Base-by-base conservation (phyloP, 2,113 vertebrate genomes). In the Corythaeola cristata region DNA sequence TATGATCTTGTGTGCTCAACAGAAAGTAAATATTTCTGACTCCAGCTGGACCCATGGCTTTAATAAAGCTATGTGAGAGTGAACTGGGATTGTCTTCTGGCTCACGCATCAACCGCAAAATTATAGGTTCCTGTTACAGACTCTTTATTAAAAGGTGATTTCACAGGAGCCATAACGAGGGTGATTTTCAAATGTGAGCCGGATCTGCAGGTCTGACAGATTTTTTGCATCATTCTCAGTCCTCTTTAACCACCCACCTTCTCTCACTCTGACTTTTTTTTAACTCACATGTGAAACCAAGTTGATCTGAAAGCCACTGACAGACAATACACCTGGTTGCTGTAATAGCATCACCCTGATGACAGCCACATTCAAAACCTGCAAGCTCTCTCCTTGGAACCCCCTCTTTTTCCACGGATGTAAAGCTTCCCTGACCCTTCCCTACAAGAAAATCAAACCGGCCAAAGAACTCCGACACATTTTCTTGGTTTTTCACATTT, bases 171-270 rank as follows among this genome's bases (percentile, higher is more conserved):
- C 14, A 5, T 19, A 32, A 28, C 50, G 75, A 73, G 55, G 71
- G 73, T 53, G 93, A 88, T 88, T 94, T 80, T 64, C 92, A 91
- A 21, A 58, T 9, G 59, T 5, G 75, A 96, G 95, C 96, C 0
- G 64, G 96, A 95, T 94, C 90, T 93, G 88, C 95, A 82, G 82
- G 92, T 93, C 85, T 15, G 0, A 56, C 90, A 67, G 72, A 91
- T 23, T 72, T 73, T 74, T 73, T 85, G 53, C 82, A 77, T 93
- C 72, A 4, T 33, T 77, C 95, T 62, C 76, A 86, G 39, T 18
- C 53, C 73, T 90, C 63, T 60, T 11, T 84, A 33, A 28, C 85
- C 96, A 41, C 90, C 66, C 88, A 72, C 94, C 47, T 73, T 33
- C 60, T 32, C 66, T 6, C 73, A 18, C 82, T 66, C 27, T 44